Evolutionary conservation across 2,797 vertebrate genomes (phyloP), one percentile per base, ranked within the genome.

Genomic region (Chaunax sp.): DNA sequence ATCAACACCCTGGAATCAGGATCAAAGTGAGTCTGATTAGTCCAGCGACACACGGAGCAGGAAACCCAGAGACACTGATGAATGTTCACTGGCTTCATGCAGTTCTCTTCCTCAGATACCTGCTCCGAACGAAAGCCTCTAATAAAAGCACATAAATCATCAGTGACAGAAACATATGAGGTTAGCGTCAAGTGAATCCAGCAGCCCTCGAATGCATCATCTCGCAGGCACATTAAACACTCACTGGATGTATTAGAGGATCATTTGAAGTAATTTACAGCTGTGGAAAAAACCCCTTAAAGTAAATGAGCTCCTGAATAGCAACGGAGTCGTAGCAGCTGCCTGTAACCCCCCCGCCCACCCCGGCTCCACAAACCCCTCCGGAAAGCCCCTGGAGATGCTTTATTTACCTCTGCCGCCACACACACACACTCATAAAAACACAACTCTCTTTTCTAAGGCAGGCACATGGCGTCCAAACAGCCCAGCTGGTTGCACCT

Each of bases 241-340:
- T 49, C 40, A 37, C 38, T 60, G 3, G 13, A 53, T 51, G 44
- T 22, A 68, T 72, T 55, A 41, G 16, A 45, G 44, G 4, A 14
- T 53, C 33, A 70, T 58, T 74, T 52, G 5, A 67, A 69, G 66
- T 55, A 25, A 52, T 62, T 67, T 51, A 60, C 61, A 66, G 61
- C 47, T 15, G 37, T 61, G 67, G 76, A 76, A 83, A n/a, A 30
- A 74, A 56, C 69, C 35, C 37, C 68, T 53, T 49, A 71, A 78
- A 86, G 82, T 77, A 85, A 82, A 78, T 68, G 41, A 38, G 76
- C 53, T 76, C 49, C 61, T 51, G 62, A 78, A 80, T 46, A 79
- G 73, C 67, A 69, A 54, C 47, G 35, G 69, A 70, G 61, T 54
- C 0, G 18, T 13, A 73, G 12, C 80, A 83, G 80, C 78, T 72